These are phyloP conservation scores for Sebastes oblongus DNA, from an alignment of 2,797 vertebrate species.

Conservation along the genomic window DNA sequence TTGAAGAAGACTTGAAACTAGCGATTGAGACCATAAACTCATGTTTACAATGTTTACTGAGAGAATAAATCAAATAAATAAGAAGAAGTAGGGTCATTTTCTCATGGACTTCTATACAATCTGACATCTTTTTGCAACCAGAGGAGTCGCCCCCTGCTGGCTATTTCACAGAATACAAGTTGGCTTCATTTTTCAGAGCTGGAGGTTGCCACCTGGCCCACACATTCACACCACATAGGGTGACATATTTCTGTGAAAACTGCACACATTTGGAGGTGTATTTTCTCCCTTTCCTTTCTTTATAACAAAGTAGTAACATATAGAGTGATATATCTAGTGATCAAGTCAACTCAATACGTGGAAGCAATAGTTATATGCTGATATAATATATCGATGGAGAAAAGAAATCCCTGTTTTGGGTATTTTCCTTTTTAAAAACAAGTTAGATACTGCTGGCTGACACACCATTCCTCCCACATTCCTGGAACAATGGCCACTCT, in stretches of 20 bases:
- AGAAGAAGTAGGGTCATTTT: too few relatives aligned
- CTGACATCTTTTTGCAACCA: too few relatives aligned
- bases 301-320: background rate
- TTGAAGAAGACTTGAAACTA: too few relatives aligned
- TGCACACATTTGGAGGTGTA: background rate
- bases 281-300: background rate
- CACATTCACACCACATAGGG: too few relatives aligned
- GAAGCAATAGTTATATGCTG: background rate
- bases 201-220: too few relatives aligned
- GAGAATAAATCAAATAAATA: too few relatives aligned
- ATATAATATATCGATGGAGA: background rate
- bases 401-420: background rate
- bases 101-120: too few relatives aligned
- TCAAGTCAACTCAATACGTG: background rate
- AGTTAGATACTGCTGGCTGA: background rate
- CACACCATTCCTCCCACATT: constrained; percentile 53
- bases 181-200: too few relatives aligned
- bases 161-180: too few relatives aligned
- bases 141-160: too few relatives aligned
- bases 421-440: background rate
- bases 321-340: background rate
- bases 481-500: constrained; percentile 60
- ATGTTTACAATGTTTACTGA: too few relatives aligned
- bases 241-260: background rate
- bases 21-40: too few relatives aligned